Base-by-base conservation (phyloP, 2,888 invertebrate species). In the Caenorhabditis sp. region DNA sequence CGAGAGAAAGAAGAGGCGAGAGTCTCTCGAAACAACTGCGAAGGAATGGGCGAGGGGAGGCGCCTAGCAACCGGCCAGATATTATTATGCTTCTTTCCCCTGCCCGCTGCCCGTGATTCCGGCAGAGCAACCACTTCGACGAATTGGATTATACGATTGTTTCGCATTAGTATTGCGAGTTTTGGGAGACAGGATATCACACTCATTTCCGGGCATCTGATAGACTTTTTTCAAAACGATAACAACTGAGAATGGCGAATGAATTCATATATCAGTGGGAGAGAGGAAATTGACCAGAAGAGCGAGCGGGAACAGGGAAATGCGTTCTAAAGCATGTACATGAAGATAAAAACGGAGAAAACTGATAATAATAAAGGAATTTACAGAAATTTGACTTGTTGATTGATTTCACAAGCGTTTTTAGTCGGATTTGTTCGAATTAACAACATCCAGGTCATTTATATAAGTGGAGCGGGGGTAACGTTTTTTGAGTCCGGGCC, bases 401-500 rank as follows among this genome's bases (percentile, higher is more conserved):
- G 47, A 47, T 67, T 55, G 40, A 13, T 35, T 67, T 67, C 5
- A 24, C 40, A 15, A 24, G n/a, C n/a, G n/a, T n/a, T n/a, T 32
- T 53, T 50, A 15, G 20, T 65, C 40, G 2, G 40, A 40, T 13
- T 40, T 40, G 2, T 6, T 40, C 6, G 20, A 15, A 56, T 24
- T 55, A 32, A 20, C n/a, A n/a, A n/a, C n/a, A n/a, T n/a, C 35
- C 37, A 37, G 55, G 71, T 83, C 70, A 8, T 80, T 79, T 26
- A 85, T 79, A 50, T 82, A 79, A 2, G 71, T 82, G 13, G 69
- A 50, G 15, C 95, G 94, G 65, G 94, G 94, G 91, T 95, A 95
- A 86, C 93, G 93, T 84, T 93, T 92, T 86, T 94, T 94, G 77
- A 98, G 93, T 82, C 94, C 93, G 60, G 95, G 95, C 98, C 98